Base-by-base conservation (phyloP, 2,888 invertebrate species). In the Halocaridina rubra region DNA sequence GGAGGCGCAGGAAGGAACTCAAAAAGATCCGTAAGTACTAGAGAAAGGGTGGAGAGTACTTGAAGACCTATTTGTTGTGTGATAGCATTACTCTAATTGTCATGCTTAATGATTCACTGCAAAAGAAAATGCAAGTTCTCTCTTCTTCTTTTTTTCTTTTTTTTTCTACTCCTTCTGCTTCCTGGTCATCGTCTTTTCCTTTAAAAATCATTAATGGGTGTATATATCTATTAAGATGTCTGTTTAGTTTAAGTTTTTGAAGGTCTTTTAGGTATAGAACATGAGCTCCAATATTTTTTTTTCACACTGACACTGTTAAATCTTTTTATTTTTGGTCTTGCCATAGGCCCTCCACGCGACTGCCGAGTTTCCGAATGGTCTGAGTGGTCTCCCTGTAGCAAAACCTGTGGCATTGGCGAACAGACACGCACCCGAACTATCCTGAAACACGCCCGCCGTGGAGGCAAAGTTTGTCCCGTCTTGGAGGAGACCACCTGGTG, bases 371-470 rank as follows among this genome's bases (percentile, higher is more conserved):
- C 95, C 88, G 94, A 94, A 89, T 97, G 96, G 97, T 95, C 95
- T 30, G 94, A 94, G 81, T 97, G 96, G 97, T 95, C 95, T 90
- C 92, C 94, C 8, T 98, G 98, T 92, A 96, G 95, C 91, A 95
- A 95, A 90, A 94, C 95, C 78, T 97, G 97, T 90, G 97, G 97
- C 88, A 96, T 97, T 87, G 97, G 98, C 29, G 95, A 96, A 90
- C 96, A 95, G 91, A 93, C 94, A 91, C 94, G 97, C 89, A 94
- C 94, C 89, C 93, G 97, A 87, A 94, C 94, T 89, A 94, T 97
- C 81, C 91, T 95, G 89, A 94, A 95, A 89, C 94, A 95, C 89
- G 94, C 96, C 80, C 93, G 95, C 86, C 93, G 95, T 16, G 96
- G 96, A 16, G 97, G 97, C 10, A 92, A 93, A 32, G 93, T 94